A percentile compares a stretch with the other conserved stretches of the same genome.
These are phyloP conservation scores for Tricholauxania praeusta DNA, from an alignment of 2,888 invertebrate genomes.

Conservation along the genomic window DNA sequence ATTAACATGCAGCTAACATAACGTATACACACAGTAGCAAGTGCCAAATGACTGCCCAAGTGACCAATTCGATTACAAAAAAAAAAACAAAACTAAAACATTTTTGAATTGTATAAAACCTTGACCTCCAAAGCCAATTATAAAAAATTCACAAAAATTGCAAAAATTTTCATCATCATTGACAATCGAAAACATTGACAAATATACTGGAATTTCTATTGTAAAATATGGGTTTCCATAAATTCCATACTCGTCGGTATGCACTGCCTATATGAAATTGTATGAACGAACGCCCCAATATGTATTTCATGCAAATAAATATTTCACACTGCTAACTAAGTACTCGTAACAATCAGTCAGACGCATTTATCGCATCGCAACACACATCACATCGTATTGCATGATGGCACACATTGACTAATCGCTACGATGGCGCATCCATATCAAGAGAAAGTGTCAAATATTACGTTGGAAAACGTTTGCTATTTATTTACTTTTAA, in stretches of 20 bases:
- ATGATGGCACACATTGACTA: slow-evolving; percentile 11
- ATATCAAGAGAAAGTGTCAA: slow-evolving; percentile 17
- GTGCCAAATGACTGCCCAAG: slow-evolving; percentile 20
- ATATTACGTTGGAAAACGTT: neutral
- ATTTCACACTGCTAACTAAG: no score
- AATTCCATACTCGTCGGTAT: neutral
- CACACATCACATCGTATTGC: slow-evolving; percentile 3
- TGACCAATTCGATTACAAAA: slow-evolving; percentile 9
- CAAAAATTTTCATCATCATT: neutral
- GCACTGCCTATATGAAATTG: no score
- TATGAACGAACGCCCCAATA: no score
- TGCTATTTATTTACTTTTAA: no score
- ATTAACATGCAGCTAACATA: slow-evolving; percentile 23
- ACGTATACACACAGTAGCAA: neutral
- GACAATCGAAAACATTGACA: neutral
- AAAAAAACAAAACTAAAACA: neutral
- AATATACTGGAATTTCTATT: neutral
- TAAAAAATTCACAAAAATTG: neutral
- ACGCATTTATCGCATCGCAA: slow-evolving; percentile 5
- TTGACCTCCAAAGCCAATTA: slow-evolving; percentile 32
- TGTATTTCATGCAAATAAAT: no score
- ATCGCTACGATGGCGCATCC: slow-evolving; percentile 4
- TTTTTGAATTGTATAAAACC: slow-evolving; percentile 8
- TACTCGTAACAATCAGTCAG: no score
- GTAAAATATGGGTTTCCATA: neutral